Evolutionary conservation across 2,888 invertebrate species (phyloP).

Genomic region (Taphrorychus bicolor): DNA sequence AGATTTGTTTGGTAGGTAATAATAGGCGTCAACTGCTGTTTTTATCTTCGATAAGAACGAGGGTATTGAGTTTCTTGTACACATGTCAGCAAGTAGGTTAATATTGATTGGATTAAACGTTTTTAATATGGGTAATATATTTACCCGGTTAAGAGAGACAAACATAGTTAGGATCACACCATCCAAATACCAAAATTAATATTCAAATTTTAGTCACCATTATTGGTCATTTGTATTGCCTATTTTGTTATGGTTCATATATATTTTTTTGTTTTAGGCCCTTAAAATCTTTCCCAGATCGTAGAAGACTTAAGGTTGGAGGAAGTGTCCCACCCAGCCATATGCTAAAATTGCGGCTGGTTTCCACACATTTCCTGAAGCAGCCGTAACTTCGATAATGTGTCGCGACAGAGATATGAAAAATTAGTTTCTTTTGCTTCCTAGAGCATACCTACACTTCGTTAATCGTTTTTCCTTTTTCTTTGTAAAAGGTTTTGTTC

Average conservation of each 20-base stretch:
- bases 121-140: too few relatives aligned
- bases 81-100: too few relatives aligned
- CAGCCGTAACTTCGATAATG: slow-evolving; percentile 81
- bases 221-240: background rate
- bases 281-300: slow-evolving; percentile 10
- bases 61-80: background rate
- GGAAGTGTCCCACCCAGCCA: slow-evolving; percentile 50
- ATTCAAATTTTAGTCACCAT: background rate
- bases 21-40: background rate
- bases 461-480: slow-evolving; percentile 7
- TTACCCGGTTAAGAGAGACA: too few relatives aligned
- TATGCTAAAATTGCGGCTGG: slow-evolving; percentile 93
- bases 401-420: slow-evolving; percentile 82
- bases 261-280: slow-evolving; percentile 20
- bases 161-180: too few relatives aligned
- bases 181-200: too few relatives aligned
- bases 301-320: slow-evolving; percentile 29
- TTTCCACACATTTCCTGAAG: slow-evolving; percentile 91
- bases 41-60: background rate
- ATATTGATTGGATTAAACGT: too few relatives aligned
- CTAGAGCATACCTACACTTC: slow-evolving; percentile 1
- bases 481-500: background rate
- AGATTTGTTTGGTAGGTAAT: background rate
- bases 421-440: slow-evolving; percentile 52
- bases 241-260: background rate